phyloP scores from a whole-genome alignment of 2,797 vertebrate genomes.

The Rachycentron canadum region DNA sequence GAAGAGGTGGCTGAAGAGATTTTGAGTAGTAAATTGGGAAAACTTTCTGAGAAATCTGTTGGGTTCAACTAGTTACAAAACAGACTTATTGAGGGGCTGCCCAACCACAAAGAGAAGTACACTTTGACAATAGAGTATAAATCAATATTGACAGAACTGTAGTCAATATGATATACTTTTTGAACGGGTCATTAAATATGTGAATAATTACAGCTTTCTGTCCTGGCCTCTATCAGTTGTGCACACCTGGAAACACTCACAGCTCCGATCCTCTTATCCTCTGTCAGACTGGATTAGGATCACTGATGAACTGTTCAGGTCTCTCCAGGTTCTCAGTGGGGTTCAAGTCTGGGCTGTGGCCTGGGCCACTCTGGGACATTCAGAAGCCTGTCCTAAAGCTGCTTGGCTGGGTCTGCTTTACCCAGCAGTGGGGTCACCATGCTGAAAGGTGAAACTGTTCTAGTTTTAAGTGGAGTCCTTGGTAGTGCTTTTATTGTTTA shows the following conservation, averaged over 20 bases:
- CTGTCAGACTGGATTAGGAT: constrained; percentile 30
- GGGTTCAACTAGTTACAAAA: neutral
- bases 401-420: neutral
- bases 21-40: neutral
- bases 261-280: constrained; percentile 3
- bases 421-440: too few relatives aligned
- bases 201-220: neutral
- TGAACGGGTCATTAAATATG: too few relatives aligned
- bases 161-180: neutral
- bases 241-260: neutral
- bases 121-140: too few relatives aligned
- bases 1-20: neutral
- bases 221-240: constrained; percentile 5
- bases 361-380: neutral
- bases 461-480: neutral
- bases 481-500: neutral
- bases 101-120: too few relatives aligned
- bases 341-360: constrained; percentile 17
- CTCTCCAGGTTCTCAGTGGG: constrained; percentile 5
- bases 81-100: neutral
- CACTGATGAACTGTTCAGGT: constrained; percentile 7
- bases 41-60: neutral
- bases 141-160: neutral
- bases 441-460: neutral
- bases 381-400: constrained; percentile 2